phyloP scores from a whole-genome alignment of 2,113 vertebrate genomes.

The Arothron firmamentum region DNA sequence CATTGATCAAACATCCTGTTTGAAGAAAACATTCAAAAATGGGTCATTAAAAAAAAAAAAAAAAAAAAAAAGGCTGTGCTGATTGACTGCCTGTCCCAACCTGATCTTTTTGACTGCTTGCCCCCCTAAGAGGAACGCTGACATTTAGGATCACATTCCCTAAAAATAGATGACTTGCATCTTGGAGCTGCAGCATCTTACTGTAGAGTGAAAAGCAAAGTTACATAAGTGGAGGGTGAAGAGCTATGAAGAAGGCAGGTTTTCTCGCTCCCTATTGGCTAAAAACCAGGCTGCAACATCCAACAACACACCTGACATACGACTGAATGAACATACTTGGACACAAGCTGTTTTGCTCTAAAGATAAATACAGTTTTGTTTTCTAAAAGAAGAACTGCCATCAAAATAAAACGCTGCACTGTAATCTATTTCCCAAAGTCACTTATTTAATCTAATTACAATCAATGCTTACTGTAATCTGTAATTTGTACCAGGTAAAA shows the following conservation, averaged over 20 bases:
- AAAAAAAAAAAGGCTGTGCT: background rate
- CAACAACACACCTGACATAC: too few species aligned
- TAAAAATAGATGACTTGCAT: slow-evolving; percentile 63
- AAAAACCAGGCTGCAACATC: too few species aligned
- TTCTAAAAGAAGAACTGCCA: too few species aligned
- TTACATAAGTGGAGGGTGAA: background rate
- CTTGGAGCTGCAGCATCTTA: slow-evolving; percentile 5
- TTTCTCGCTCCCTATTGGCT: background rate
- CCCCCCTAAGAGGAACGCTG: slow-evolving; percentile 47
- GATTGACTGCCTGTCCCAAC: slow-evolving; percentile 20
- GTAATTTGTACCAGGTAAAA: too few species aligned
- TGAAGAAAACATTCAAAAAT: background rate
- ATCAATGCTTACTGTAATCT: too few species aligned
- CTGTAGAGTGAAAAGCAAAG: background rate
- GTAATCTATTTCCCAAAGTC: too few species aligned
- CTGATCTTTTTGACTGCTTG: slow-evolving; percentile 41
- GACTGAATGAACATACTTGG: too few species aligned
- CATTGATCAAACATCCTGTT: background rate
- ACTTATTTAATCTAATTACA: too few species aligned
- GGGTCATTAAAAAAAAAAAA: background rate
- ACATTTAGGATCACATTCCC: slow-evolving; percentile 70
- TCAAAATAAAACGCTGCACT: too few species aligned
- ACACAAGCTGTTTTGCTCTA: too few species aligned
- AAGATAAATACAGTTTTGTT: too few species aligned
- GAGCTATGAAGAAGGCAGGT: background rate